Percentiles rank a stretch among this genome's conserved stretches.
Conservation (phyloP, 2,888 invertebrate genomes). For the Autographa pulchrina region DNA sequence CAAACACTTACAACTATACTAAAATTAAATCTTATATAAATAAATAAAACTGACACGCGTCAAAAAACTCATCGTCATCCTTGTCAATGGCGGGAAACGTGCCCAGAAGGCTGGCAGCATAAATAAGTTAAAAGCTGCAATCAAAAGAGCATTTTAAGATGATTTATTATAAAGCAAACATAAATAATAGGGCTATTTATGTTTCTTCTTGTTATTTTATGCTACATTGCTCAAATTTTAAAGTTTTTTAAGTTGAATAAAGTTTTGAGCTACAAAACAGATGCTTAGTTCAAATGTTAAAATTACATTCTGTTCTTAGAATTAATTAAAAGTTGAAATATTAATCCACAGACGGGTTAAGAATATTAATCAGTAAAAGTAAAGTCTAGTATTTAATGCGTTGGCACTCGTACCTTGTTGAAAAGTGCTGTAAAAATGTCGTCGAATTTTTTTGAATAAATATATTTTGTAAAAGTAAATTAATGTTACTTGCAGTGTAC, state of each 20-base stretch:
- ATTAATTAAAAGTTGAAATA: conserved; percentile 54
- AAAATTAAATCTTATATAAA: no score
- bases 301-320: conserved; percentile 31
- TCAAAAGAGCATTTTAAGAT: no score
- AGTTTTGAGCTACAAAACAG: conserved; percentile 29
- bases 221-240: not conserved
- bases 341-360: conserved; percentile 22
- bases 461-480: not conserved
- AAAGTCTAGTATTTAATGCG: not conserved
- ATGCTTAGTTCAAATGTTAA: conserved; percentile 27
- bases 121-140: no score
- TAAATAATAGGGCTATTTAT: not conserved
- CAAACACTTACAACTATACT: no score
- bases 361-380: conserved; percentile 25
- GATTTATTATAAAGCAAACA: not conserved
- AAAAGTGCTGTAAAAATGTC: not conserved
- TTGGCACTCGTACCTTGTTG: not conserved
- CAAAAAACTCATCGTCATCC: no score
- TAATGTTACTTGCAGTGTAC: not conserved
- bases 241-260: not conserved
- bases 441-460: not conserved
- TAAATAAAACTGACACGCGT: no score
- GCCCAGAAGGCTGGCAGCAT: no score
- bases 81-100: no score
- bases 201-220: conserved; percentile 5